These are phyloP conservation scores for Anorthoa munda DNA, from an alignment of 2,888 invertebrate genomes.

Conservation along the genomic window DNA sequence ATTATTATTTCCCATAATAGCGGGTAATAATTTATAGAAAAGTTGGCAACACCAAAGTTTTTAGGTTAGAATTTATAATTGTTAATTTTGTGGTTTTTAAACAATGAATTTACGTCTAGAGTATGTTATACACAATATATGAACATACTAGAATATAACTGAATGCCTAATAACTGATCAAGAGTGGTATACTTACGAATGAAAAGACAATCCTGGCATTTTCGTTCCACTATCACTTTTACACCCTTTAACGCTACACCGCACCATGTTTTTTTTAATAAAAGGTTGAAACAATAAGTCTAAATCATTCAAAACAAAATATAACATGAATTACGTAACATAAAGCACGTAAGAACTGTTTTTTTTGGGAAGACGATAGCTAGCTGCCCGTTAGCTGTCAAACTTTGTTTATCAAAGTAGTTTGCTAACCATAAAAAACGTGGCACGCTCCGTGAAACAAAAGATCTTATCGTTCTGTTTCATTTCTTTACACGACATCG, in stretches of 20 bases:
- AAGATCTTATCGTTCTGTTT: too few species aligned
- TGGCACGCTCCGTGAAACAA: too few species aligned
- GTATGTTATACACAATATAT: not conserved
- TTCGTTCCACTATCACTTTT: not conserved
- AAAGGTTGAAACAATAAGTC: not conserved
- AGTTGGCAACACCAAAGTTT: not conserved
- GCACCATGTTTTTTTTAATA: not conserved
- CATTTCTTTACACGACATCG: too few species aligned
- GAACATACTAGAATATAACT: not conserved
- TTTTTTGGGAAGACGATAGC: not conserved
- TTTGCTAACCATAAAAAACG: too few species aligned
- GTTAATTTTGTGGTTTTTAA: not conserved
- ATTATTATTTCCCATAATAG: not conserved
- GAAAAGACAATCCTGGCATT: not conserved
- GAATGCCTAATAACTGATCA: not conserved
- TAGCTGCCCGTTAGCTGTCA: not conserved
- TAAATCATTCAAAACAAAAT: not conserved
- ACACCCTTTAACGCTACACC: not conserved
- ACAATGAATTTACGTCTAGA: not conserved
- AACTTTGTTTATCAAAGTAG: constrained; percentile 1
- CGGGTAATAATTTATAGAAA: not conserved
- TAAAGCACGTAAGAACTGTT: not conserved
- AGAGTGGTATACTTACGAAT: not conserved
- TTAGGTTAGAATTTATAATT: constrained; percentile 2
- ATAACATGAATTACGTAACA: not conserved